Conservation (phyloP, 1,140 invertebrate species). For the Micrasema longulum region DNA sequence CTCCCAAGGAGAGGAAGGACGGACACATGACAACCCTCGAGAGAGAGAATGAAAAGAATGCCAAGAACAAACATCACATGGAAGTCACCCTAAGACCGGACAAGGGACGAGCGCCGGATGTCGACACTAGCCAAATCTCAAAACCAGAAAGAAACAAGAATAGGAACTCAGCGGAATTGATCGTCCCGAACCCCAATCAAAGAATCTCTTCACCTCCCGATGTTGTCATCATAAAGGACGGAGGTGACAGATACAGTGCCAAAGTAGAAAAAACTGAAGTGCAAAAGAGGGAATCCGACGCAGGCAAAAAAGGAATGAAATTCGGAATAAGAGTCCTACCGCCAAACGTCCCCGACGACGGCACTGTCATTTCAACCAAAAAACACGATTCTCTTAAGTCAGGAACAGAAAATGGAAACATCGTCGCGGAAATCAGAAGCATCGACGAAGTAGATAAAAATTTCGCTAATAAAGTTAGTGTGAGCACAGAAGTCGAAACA, state of each 20-base stretch:
- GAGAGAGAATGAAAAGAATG: slow-evolving; percentile 68
- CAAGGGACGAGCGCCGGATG: slow-evolving; percentile 4
- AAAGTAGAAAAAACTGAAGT: slow-evolving; percentile 63
- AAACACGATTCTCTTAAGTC: slow-evolving; percentile 60
- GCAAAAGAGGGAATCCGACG: slow-evolving; percentile 64
- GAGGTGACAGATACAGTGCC: slow-evolving; percentile 54
- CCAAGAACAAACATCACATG: slow-evolving; percentile 56
- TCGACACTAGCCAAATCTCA: slow-evolving; percentile 25
- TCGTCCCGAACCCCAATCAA: slow-evolving; percentile 7
- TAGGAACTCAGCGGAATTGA: slow-evolving; percentile 59
- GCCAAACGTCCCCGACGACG: slow-evolving; percentile 66
- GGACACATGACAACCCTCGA: slow-evolving; percentile 63
- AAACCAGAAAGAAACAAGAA: slow-evolving; percentile 64
- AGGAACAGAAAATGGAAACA: slow-evolving; percentile 64
- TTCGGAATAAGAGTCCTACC: slow-evolving; percentile 78
- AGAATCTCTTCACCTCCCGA: slow-evolving; percentile 47
- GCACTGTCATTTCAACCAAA: slow-evolving; percentile 62
- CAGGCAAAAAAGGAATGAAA: slow-evolving; percentile 70
- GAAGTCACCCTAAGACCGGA: slow-evolving; percentile 3
- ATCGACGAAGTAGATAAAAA: slow-evolving; percentile 67
- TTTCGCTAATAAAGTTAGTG: slow-evolving; percentile 41
- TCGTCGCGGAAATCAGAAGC: slow-evolving; percentile 62
- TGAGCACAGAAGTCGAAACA: slow-evolving; percentile 56
- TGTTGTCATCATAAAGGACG: slow-evolving; percentile 53
- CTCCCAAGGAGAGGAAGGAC: slow-evolving; percentile 16